Evolutionary conservation across 1,140 invertebrate species (phyloP), one percentile per base, ranked within the genome.

Genomic region (Triops longicaudatus): DNA sequence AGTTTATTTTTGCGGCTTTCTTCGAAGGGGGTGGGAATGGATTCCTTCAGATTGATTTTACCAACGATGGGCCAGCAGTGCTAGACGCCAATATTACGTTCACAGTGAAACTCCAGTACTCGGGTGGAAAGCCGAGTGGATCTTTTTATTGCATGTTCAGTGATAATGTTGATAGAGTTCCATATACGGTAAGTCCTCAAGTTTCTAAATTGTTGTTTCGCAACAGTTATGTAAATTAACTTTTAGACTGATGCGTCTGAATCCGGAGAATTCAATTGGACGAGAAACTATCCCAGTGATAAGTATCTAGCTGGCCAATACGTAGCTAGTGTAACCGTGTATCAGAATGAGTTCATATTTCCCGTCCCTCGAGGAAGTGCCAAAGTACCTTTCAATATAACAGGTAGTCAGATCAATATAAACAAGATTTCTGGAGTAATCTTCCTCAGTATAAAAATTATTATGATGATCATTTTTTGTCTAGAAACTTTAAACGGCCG

Each of bases 81-180:
- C n/a, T 77, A 37, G 76, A 77, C 26, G 31, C 76, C 14, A 77
- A 77, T 44, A 77, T 77, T 12, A 77, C 76, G 28, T 77, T 77
- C 72, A 77, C 72, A 26, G 76, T 74, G 27, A 73, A 42, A n/a
- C 37, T 77, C 17, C 73, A 22, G 37, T 43, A 77, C 12, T 31
- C 76, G 31, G 43, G 37, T 26, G 76, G 76, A 5, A 43, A 37
- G 6, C 76, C 76, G 7, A 22, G 28, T n/a, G 76, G 76, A n/a
- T 22, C 72, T 42, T 77, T 77, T 43, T 77, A 74, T 12, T 77
- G 76, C 43, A 17, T 14, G 26, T 77, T 77, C 72, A 73, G 73
- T 43, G 76, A 77, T 73, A 73, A 77, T 42, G n/a, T 42, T 10
- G 76, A 63, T 6, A 63, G 37, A 44, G 22, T 31, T 10, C 41